Evolutionary conservation across 2,797 vertebrate genomes (phyloP).

Genomic region (Mus spretus): DNA sequence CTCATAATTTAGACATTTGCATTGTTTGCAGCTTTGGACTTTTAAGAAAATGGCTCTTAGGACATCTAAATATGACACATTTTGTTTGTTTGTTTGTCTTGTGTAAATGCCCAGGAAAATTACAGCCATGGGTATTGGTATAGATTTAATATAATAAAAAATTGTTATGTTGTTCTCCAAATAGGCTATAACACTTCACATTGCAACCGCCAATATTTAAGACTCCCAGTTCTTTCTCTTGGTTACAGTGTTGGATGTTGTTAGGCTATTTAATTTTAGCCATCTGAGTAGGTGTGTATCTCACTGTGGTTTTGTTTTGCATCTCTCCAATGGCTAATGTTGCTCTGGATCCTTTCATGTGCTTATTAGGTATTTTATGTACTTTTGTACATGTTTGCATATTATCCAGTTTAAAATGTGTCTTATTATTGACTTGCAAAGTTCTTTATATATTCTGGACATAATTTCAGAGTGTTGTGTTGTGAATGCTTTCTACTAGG

Average conservation of each 20-base stretch:
- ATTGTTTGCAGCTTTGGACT: constrained; percentile 24
- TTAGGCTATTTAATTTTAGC: constrained; percentile 54
- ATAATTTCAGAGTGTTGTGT: not conserved
- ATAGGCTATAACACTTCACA: not conserved
- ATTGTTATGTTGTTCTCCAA: constrained; percentile 5
- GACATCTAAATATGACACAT: not conserved
- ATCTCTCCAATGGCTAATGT: not conserved
- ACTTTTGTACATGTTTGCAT: constrained; percentile 33
- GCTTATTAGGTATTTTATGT: not conserved
- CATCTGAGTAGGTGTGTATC: not conserved
- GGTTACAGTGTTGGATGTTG: not conserved
- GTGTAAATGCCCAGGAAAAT: constrained; percentile 17
- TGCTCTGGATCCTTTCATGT: not conserved
- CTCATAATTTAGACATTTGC: not conserved
- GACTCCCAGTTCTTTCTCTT: not conserved
- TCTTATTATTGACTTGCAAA: constrained; percentile 30
- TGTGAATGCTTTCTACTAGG: constrained; percentile 28
- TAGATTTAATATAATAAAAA: constrained; percentile 30
- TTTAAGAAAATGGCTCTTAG: constrained; percentile 23
- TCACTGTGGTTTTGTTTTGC: constrained; percentile 34
- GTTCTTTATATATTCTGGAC: constrained; percentile 16
- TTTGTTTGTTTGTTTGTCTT: constrained; percentile 52
- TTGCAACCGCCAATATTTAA: not conserved
- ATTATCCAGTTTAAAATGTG: constrained; percentile 33
- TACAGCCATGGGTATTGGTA: not conserved